phyloP scores from a whole-genome alignment of 2,113 vertebrate genomes.

The Oreochromis aureus region DNA sequence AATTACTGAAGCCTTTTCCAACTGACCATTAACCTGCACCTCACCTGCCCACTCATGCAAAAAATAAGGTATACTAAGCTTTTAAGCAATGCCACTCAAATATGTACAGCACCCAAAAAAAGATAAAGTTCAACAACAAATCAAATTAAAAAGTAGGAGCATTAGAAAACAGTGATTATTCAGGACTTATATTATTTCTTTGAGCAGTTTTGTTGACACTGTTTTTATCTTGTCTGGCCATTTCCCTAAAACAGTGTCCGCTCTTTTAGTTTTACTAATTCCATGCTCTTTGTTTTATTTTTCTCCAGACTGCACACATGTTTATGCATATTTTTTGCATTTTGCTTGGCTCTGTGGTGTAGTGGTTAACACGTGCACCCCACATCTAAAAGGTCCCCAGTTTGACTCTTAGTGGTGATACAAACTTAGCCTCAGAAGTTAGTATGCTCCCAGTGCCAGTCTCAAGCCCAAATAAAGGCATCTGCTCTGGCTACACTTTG shows the following conservation, averaged over 20 bases:
- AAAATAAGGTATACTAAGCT: background rate
- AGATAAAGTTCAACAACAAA: background rate
- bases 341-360: background rate
- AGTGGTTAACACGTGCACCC: background rate
- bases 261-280: background rate
- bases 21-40: background rate
- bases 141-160: background rate
- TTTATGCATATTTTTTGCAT: background rate
- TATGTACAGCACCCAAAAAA: background rate
- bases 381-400: background rate
- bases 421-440: background rate
- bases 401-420: background rate
- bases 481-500: rapidly evolving
- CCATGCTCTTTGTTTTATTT: background rate
- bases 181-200: background rate
- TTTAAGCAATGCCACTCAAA: background rate
- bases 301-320: background rate
- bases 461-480: background rate
- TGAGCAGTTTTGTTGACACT: background rate
- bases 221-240: background rate
- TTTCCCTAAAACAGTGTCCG: background rate
- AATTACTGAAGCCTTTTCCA: slow-evolving; percentile 5
- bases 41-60: slow-evolving; percentile 4
- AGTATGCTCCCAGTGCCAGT: rapidly evolving
- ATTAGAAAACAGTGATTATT: background rate